phyloP scores from a whole-genome alignment of 2,797 vertebrate genomes.

The Euthynnus affinis region DNA sequence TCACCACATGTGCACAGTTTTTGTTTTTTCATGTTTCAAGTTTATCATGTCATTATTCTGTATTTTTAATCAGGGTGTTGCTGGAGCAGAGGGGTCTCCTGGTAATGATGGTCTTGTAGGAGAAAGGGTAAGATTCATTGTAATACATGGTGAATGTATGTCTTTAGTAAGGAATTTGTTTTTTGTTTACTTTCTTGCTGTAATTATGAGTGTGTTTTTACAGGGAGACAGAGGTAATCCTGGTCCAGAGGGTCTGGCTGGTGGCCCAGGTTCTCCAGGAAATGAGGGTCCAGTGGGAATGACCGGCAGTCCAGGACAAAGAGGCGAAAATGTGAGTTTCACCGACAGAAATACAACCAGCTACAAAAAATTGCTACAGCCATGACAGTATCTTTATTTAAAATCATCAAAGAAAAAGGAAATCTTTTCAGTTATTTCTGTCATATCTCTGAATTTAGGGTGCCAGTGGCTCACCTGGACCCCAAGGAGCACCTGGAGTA shows the following conservation, averaged over 20 bases:
- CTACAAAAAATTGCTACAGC: neutral
- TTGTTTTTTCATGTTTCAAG: neutral
- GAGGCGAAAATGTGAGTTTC: conserved; percentile 90
- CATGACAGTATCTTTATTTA: neutral
- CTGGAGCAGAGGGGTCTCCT: conserved; percentile 92
- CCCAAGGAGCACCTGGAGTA: conserved; percentile 89
- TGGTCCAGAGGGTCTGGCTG: conserved; percentile 93
- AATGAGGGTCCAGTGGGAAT: conserved; percentile 92
- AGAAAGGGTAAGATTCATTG: conserved; percentile 87
- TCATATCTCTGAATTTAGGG: conserved; percentile 83
- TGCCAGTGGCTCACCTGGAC: conserved; percentile 89
- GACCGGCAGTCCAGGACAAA: conserved; percentile 90
- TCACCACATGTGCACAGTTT: neutral
- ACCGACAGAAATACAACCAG: neutral
- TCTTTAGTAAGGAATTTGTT: neutral
- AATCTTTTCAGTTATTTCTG: neutral
- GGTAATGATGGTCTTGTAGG: conserved; percentile 94
- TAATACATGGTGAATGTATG: neutral
- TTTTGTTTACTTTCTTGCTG: neutral
- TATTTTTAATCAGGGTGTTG: conserved; percentile 86
- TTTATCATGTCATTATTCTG: conserved; percentile 1
- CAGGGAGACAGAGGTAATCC: conserved; percentile 94
- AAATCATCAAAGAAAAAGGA: too few relatives aligned
- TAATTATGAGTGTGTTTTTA: conserved; percentile 5
- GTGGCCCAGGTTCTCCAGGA: conserved; percentile 89